Conservation (phyloP, 2,888 invertebrate species). For the Dinocampus coccinellae region DNA sequence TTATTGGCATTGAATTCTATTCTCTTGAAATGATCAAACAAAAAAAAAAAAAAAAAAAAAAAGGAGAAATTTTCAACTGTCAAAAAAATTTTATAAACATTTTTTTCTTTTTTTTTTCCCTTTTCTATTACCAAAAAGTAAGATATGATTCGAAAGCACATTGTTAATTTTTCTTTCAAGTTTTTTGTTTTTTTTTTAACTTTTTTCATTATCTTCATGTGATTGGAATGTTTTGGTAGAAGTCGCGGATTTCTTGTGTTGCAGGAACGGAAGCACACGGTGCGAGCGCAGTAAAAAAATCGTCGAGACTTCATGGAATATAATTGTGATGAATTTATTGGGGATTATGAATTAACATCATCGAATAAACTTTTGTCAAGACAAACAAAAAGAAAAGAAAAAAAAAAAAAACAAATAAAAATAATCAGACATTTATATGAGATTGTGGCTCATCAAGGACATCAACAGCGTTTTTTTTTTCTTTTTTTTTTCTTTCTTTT, state of each 20-base stretch:
- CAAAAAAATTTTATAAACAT: too few species aligned
- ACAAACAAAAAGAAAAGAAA: slow-evolving; percentile 3
- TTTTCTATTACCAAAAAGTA: slow-evolving; percentile 9
- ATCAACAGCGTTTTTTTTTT: slow-evolving; percentile 41
- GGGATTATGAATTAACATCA: slow-evolving; percentile 22
- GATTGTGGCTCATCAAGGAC: slow-evolving; percentile 38
- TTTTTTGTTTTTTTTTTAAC: not conserved
- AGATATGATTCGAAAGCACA: slow-evolving; percentile 23
- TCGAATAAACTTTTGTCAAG: not conserved
- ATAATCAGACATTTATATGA: slow-evolving; percentile 19
- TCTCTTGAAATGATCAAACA: too few species aligned
- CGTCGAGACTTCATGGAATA: slow-evolving; percentile 13
- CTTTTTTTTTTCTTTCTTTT: slow-evolving; percentile 28
- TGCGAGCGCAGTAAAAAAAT: slow-evolving; percentile 60
- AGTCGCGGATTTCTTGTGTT: slow-evolving; percentile 59
- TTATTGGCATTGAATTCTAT: not conserved
- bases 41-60: too few species aligned
- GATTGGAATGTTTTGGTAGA: slow-evolving; percentile 35
- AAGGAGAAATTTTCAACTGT: too few species aligned
- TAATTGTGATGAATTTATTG: slow-evolving; percentile 23
- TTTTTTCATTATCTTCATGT: not conserved
- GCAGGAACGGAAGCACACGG: slow-evolving; percentile 64
- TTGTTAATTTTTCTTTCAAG: slow-evolving; percentile 7
- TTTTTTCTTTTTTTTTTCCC: too few species aligned
- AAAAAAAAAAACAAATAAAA: slow-evolving; percentile 23